Evolutionary conservation across 2,113 vertebrate genomes (phyloP).

Genomic region (Hippocampus barbouri): DNA sequence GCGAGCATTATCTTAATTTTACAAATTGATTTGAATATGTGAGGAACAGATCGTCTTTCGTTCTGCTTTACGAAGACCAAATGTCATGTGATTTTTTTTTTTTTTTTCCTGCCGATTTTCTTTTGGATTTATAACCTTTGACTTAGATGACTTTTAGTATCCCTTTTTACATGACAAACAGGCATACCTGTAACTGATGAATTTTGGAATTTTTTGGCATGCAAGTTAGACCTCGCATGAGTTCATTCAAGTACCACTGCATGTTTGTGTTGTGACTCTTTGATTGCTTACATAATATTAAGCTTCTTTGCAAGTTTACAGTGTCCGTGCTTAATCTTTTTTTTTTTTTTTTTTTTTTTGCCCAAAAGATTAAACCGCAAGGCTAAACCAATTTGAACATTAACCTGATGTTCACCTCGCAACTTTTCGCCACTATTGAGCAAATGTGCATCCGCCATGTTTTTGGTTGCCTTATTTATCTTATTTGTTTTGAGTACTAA

Average conservation of each 20-base stretch:
- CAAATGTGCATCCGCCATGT: background rate
- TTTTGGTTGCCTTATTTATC: background rate
- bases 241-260: background rate
- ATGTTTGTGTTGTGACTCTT: conserved; percentile 7
- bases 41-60: background rate
- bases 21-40: background rate
- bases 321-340: background rate
- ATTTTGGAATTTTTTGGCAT: background rate
- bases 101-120: background rate
- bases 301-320: conserved; percentile 25
- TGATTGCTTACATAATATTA: conserved; percentile 29
- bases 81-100: background rate
- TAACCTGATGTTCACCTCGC: background rate
- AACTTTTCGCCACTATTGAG: background rate
- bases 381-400: background rate
- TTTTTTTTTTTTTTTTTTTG: background rate
- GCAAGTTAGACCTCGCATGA: background rate
- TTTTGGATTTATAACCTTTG: background rate
- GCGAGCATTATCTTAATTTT: background rate
- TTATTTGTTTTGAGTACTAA: background rate
- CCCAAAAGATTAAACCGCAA: conserved; percentile 27
- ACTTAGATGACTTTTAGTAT: background rate
- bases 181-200: background rate
- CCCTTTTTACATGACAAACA: background rate
- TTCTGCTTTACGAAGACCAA: background rate